Conservation (phyloP, 2,113 vertebrate species). For the Cnemophilus loriae region DNA sequence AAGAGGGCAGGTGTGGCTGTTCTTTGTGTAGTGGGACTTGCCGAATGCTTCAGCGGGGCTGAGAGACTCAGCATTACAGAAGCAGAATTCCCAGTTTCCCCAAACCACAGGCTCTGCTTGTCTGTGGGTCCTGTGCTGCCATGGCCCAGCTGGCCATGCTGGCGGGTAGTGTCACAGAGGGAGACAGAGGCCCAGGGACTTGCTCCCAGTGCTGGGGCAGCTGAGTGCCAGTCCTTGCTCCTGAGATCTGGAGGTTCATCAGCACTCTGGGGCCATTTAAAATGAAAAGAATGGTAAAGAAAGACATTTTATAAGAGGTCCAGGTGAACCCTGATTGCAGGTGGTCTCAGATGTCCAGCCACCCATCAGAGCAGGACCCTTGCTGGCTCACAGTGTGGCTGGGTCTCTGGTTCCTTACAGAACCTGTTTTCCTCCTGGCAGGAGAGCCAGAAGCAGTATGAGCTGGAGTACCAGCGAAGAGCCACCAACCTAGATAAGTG, state of each 20-base stretch:
- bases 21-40: background rate
- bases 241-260: background rate
- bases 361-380: background rate
- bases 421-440: constrained; percentile 40
- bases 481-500: constrained; percentile 75
- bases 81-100: background rate
- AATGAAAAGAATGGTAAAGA: background rate
- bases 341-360: background rate
- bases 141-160: background rate
- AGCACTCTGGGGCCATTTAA: background rate
- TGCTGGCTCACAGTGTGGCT: background rate
- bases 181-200: background rate
- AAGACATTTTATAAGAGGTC: background rate
- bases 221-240: background rate
- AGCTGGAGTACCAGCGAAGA: constrained; percentile 82
- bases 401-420: background rate
- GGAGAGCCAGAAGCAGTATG: constrained; percentile 86
- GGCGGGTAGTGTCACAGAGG: background rate
- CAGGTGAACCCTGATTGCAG: background rate
- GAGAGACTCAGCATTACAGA: background rate
- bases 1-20: background rate
- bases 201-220: background rate
- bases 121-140: background rate
- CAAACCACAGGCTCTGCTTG: background rate
- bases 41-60: accelerated